Percentiles rank a stretch among this genome's conserved stretches.
Conservation (phyloP, 30 jellyfish, hydroid and myxozoan genomes). For the Pseudorhiza aurosa region DNA sequence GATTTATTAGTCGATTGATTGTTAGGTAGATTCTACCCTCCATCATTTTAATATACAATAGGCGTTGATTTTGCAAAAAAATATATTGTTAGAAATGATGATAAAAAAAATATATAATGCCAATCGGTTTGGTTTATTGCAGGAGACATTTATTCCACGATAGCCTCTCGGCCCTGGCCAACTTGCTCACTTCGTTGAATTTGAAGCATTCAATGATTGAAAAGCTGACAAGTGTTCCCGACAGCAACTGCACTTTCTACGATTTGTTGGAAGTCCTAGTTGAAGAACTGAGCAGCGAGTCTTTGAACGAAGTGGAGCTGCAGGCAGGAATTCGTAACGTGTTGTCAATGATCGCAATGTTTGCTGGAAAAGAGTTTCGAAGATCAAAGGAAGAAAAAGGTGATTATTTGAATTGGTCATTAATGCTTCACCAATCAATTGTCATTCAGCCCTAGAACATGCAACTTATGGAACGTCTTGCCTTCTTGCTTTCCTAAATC, state of each 20-base stretch:
- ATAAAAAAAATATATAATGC: too few species aligned
- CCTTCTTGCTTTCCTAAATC: too few species aligned
- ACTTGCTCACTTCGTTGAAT: neutral
- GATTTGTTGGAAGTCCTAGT: neutral
- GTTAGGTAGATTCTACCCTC: too few species aligned
- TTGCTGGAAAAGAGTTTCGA: slow-evolving; percentile 4
- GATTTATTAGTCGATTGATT: too few species aligned
- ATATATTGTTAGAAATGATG: too few species aligned
- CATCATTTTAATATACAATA: too few species aligned
- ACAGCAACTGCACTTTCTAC: neutral
- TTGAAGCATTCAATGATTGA: neutral
- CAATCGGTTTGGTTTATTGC: neutral
- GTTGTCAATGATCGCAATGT: neutral
- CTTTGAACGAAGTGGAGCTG: neutral
- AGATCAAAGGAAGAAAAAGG: slow-evolving; percentile 1
- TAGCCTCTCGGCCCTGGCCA: neutral
- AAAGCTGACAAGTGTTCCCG: neutral
- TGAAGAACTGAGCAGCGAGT: neutral
- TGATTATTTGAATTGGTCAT: too few species aligned
- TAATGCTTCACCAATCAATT: too few species aligned
- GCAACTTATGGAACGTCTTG: too few species aligned
- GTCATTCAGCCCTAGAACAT: too few species aligned
- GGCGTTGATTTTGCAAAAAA: too few species aligned
- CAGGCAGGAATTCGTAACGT: slow-evolving; percentile 5
- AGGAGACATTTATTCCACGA: slow-evolving; percentile 8